These are phyloP conservation scores for Tenthredo mesomela DNA, from an alignment of 2,888 invertebrate genomes.

Conservation along the genomic window DNA sequence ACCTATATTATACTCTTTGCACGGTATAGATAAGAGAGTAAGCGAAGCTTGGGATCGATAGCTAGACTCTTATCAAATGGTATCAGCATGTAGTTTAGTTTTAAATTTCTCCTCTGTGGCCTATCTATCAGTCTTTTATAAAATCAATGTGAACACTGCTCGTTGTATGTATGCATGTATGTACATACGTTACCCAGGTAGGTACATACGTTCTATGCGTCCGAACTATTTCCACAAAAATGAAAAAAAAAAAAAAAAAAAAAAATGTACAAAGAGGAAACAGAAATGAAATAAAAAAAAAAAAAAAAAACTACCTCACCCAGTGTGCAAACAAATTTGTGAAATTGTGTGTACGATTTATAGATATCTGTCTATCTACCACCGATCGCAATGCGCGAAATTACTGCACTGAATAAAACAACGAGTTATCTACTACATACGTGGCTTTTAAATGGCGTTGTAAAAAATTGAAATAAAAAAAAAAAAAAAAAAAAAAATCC, in stretches of 20 bases:
- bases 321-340: not conserved
- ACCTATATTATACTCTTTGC: not conserved
- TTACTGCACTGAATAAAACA: constrained; percentile 3
- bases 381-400: not conserved
- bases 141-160: not conserved
- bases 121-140: not conserved
- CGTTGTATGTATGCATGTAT: not conserved
- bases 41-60: not conserved
- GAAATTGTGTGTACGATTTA: not conserved
- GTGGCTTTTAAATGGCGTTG: not conserved
- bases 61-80: not conserved
- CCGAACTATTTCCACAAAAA: not conserved
- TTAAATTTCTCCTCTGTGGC: not conserved
- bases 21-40: not conserved
- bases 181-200: too few species aligned
- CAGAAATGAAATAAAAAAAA: not conserved
- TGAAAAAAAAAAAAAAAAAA: not conserved
- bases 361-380: not conserved
- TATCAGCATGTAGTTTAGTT: not conserved
- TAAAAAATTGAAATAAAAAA: not conserved
- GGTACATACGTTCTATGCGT: not conserved
- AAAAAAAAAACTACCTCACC: not conserved
- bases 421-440: not conserved
- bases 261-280: not conserved
- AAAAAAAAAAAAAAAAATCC: not conserved